Base-by-base conservation (phyloP, 2,888 invertebrate genomes). In the Alviniconcha strummeri region DNA sequence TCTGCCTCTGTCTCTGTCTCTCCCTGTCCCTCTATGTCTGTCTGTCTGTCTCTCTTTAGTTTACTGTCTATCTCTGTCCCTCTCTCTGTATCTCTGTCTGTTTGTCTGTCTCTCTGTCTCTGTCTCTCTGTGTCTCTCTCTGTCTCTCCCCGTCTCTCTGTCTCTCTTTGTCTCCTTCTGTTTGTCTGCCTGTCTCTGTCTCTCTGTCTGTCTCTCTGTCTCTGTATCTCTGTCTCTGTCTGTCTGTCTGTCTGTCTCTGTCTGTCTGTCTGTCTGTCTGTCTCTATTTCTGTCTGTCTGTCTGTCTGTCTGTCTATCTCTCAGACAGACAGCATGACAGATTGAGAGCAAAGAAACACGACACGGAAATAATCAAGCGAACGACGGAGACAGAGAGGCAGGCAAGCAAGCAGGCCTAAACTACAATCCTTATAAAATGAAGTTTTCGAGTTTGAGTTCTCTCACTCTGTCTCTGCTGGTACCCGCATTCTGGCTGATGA, bases 141-240 rank as follows among this genome's bases (percentile, higher is more conserved):
- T 78, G 56, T 78, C 78, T 78, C 78, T 78, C 78, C 57, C 3
- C 57, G 56, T 78, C 78, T 78, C 57, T 78, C 69, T 69, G 17
- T 69, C 15, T 69, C 5, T 69, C 69, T 69, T 7, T 69, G 7
- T 17, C 69, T 69, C 69, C 69, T 69, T 69, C 15, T 69, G 17
- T 17, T 3, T 17, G 7, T 69, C 69, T 17, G 5, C 5, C 69
- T 69, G 5, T 69, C 69, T 69, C 69, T 71, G 19, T 71, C 71
- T 71, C 71, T 19, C 1, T 17, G 0, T 19, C 79, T 60, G 60
- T 79, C 79, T 79, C 79, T 56, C 57, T 56, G 15, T 56, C 57
- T 17, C 79, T 79, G 57, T 79, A 17, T 79, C 5, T 60, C 15
- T 56, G 6, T 56, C 17, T 60, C 56, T 79, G 17, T 60, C 79